Percentiles rank a stretch among this genome's conserved stretches.
Evolutionary conservation across 2,113 vertebrate species (phyloP).

Genomic region (Podarcis raffonei): DNA sequence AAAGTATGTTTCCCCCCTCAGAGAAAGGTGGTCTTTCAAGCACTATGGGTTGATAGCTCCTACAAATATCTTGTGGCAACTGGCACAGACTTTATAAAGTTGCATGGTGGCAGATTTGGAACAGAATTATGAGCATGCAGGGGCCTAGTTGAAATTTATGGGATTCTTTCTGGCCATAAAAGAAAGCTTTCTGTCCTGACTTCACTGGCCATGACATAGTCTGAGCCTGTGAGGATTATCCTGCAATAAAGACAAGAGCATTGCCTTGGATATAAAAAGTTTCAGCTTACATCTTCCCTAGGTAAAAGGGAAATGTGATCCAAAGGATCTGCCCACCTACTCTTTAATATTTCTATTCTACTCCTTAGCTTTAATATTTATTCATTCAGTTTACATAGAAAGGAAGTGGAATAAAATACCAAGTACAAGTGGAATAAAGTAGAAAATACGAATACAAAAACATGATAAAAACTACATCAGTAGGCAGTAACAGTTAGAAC

Average conservation of each 20-base stretch:
- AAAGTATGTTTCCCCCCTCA: background rate
- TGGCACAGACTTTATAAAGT: background rate
- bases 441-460: too few species aligned
- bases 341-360: too few species aligned
- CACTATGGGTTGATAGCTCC: background rate
- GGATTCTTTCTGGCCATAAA: background rate
- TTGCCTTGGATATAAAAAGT: background rate
- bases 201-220: background rate
- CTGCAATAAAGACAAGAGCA: background rate
- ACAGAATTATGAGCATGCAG: background rate
- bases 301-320: background rate
- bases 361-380: too few species aligned
- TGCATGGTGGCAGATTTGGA: background rate
- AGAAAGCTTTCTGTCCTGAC: background rate
- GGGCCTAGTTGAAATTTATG: background rate
- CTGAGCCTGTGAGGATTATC: background rate
- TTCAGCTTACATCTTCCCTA: background rate
- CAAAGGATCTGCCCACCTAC: too few species aligned
- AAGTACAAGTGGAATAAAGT: too few species aligned
- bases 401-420: too few species aligned
- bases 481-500: too few species aligned
- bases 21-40: background rate
- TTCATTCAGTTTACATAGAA: too few species aligned
- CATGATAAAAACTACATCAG: too few species aligned
- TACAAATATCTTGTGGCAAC: background rate